Evolutionary conservation across 2,797 vertebrate genomes (phyloP).

Genomic region (Notamacropus eugenii): DNA sequence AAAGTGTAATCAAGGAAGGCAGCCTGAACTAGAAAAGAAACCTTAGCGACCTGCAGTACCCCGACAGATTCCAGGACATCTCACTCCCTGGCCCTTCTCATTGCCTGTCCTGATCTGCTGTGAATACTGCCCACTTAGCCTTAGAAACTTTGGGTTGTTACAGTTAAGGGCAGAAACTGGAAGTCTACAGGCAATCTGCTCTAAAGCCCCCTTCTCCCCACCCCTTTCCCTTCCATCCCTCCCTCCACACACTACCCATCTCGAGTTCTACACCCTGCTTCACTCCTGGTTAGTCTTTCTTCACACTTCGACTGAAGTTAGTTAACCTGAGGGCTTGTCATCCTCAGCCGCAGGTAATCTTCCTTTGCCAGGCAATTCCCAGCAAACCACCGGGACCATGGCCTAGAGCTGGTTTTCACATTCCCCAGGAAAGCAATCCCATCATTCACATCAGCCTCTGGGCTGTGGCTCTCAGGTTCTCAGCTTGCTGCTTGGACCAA

Average conservation of each 20-base stretch:
- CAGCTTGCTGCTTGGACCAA: constrained; percentile 39
- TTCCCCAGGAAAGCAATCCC: not conserved
- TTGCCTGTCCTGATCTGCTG: not conserved
- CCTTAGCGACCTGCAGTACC: too few species aligned
- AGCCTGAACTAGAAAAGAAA: not conserved
- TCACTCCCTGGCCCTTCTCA: not conserved
- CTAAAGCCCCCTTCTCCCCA: too few species aligned
- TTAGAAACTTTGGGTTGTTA: constrained; percentile 6
- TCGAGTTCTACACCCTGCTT: too few species aligned
- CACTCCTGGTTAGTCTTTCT: too few species aligned
- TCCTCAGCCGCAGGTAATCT: not conserved
- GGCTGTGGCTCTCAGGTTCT: not conserved
- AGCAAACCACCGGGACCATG: too few species aligned
- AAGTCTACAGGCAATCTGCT: not conserved
- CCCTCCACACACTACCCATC: too few species aligned
- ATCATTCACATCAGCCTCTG: not conserved
- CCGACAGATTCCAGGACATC: not conserved
- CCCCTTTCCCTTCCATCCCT: too few species aligned
- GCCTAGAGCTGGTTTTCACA: constrained; percentile 17
- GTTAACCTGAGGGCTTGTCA: not conserved
- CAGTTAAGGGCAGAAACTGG: not conserved
- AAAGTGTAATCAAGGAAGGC: not conserved
- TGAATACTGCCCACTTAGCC: not conserved
- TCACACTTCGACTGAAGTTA: not conserved
- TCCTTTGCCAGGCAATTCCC: too few species aligned